phyloP scores from a whole-genome alignment of 2,113 vertebrate genomes.

The Desmodus rotundus region DNA sequence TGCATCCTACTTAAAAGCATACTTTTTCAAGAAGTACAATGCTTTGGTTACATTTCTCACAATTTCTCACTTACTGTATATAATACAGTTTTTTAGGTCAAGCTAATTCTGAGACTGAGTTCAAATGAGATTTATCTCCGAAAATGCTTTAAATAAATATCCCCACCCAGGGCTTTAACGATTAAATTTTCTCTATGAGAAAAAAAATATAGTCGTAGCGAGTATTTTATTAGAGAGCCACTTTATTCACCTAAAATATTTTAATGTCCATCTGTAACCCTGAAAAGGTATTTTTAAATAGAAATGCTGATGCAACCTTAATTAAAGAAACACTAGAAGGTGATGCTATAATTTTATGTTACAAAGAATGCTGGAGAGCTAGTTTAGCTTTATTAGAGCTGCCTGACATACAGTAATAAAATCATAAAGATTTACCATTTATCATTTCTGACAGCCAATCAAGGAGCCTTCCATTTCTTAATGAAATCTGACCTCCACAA shows the following conservation, averaged over 20 bases:
- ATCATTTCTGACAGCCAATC: constrained; percentile 85
- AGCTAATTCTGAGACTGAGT: constrained; percentile 10
- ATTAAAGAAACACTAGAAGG: constrained; percentile 71
- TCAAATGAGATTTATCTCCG: neutral
- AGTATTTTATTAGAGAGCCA: neutral
- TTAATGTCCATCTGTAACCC: constrained; percentile 60
- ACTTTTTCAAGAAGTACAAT: neutral
- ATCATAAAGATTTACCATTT: constrained; percentile 85
- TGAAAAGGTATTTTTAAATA: constrained; percentile 66
- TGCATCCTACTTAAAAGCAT: neutral
- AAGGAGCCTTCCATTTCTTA: constrained; percentile 80
- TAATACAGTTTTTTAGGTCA: neutral
- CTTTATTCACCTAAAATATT: constrained; percentile 56
- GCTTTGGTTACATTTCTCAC: neutral
- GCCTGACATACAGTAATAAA: constrained; percentile 80
- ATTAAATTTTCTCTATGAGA: neutral
- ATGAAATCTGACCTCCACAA: constrained; percentile 80
- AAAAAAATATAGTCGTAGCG: neutral
- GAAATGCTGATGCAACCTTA: constrained; percentile 78
- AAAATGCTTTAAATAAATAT: constrained; percentile 30
- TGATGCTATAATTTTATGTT: constrained; percentile 76
- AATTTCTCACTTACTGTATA: neutral
- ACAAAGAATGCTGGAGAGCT: constrained; percentile 74
- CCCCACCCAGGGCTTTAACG: neutral
- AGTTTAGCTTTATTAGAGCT: constrained; percentile 84